These are phyloP conservation scores for Siniperca scherzeri DNA, from an alignment of 2,797 vertebrate genomes.

Conservation along the genomic window DNA sequence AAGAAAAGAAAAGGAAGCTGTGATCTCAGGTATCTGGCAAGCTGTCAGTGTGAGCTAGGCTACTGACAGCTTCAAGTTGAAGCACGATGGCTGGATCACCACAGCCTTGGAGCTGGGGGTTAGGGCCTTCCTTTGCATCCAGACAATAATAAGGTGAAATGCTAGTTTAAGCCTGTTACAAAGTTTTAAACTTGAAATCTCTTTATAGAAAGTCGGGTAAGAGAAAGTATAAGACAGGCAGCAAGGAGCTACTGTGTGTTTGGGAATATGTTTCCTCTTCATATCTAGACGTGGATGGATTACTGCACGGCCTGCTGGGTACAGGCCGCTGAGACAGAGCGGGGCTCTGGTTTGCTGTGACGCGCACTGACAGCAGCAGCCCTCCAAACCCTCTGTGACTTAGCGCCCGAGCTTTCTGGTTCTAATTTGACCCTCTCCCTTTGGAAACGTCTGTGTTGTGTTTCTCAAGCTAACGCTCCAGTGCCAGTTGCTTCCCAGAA, in stretches of 20 bases:
- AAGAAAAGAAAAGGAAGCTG: neutral
- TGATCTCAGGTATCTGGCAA: neutral
- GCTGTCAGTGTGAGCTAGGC: neutral
- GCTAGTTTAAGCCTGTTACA: constrained; percentile 4
- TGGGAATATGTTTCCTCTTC: neutral
- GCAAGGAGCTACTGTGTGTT: neutral
- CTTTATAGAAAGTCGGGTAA: neutral
- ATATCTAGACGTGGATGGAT: neutral
- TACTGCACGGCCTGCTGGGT: neutral
- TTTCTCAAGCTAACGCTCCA: constrained; percentile 22
- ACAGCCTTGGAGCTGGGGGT: neutral
- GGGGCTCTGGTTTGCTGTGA: neutral
- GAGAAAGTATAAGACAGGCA: neutral
- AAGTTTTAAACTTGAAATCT: neutral
- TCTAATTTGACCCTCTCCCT: constrained; percentile 64
- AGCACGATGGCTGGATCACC: constrained; percentile 12
- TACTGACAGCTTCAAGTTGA: constrained; percentile 41
- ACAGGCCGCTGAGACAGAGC: neutral
- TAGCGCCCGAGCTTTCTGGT: constrained; percentile 51
- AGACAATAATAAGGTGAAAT: neutral
- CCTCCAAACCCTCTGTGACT: constrained; percentile 61
- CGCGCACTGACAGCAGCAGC: constrained; percentile 8
- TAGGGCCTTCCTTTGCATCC: neutral
- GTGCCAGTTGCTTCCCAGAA: constrained; percentile 46
- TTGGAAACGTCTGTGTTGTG: constrained; percentile 35